Percentiles rank a stretch among this genome's conserved stretches.
phyloP scores from a whole-genome alignment of 2,113 vertebrate species.

The Bubo scandiacus region DNA sequence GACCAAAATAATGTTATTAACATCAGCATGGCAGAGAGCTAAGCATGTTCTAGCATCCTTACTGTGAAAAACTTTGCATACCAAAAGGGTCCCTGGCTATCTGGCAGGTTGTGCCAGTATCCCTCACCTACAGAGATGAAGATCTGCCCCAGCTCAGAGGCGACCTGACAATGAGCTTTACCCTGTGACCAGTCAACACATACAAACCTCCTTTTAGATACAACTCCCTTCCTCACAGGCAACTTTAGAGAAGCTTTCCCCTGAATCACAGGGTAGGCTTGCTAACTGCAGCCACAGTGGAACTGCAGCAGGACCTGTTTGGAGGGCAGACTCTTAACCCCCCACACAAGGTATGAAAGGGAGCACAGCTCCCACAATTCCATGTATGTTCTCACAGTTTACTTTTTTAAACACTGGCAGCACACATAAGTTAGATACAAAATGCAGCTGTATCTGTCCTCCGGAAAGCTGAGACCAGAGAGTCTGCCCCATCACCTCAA shows the following conservation, averaged over 20 bases:
- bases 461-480: not conserved
- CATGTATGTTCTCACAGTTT: not conserved
- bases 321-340: not conserved
- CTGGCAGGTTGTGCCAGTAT: not conserved
- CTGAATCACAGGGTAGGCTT: not conserved
- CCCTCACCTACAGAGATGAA: not conserved
- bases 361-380: not conserved
- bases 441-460: not conserved
- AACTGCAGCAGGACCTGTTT: not conserved
- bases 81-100: not conserved
- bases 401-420: not conserved
- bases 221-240: not conserved
- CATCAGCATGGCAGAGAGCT: not conserved
- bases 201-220: not conserved
- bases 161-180: not conserved
- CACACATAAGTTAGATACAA: not conserved
- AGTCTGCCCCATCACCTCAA: not conserved
- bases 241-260: not conserved
- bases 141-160: not conserved
- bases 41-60: not conserved
- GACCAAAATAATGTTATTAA: not conserved
- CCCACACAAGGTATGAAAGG: fast-evolving
- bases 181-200: not conserved
- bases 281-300: not conserved
- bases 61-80: not conserved